Conservation (phyloP, 2,888 invertebrate species). For the Bombylius discolor region DNA sequence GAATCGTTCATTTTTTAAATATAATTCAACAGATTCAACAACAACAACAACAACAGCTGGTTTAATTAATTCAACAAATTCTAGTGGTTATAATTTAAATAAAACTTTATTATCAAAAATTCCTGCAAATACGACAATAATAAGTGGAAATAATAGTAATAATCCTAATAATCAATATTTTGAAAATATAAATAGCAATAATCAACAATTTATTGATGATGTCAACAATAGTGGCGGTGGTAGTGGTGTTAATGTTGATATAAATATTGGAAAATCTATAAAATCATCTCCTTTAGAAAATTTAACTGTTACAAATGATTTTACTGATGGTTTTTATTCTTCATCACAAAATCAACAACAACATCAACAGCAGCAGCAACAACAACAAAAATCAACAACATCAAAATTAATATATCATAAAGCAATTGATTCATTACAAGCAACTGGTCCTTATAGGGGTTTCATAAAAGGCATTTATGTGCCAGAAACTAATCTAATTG, state of each 20-base stretch:
- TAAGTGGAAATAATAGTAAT: constrained; percentile 26
- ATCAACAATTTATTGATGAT: not conserved
- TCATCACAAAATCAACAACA: not conserved
- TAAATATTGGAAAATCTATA: not conserved
- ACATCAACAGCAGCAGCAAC: constrained; percentile 1
- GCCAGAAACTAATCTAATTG: not conserved
- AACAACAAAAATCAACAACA: constrained; percentile 12
- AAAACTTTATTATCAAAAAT: constrained; percentile 29
- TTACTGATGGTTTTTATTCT: too few relatives aligned
- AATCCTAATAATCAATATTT: constrained; percentile 17
- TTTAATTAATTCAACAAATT: constrained; percentile 4
- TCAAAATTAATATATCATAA: constrained; percentile 28
- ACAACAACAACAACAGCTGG: not conserved
- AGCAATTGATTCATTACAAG: constrained; percentile 32
- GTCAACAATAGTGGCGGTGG: not conserved
- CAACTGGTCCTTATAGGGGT: constrained; percentile 32
- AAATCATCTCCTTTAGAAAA: constrained; percentile 4
- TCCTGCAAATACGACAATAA: constrained; percentile 33
- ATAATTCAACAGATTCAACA: not conserved
- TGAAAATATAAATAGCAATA: constrained; percentile 26
- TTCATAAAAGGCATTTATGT: constrained; percentile 29
- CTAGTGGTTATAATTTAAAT: constrained; percentile 18
- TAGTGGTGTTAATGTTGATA: not conserved
- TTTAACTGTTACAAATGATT: not conserved
- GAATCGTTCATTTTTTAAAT: not conserved